Base-by-base conservation (phyloP, 1,140 invertebrate species). In the Bathynomus jamesi region DNA sequence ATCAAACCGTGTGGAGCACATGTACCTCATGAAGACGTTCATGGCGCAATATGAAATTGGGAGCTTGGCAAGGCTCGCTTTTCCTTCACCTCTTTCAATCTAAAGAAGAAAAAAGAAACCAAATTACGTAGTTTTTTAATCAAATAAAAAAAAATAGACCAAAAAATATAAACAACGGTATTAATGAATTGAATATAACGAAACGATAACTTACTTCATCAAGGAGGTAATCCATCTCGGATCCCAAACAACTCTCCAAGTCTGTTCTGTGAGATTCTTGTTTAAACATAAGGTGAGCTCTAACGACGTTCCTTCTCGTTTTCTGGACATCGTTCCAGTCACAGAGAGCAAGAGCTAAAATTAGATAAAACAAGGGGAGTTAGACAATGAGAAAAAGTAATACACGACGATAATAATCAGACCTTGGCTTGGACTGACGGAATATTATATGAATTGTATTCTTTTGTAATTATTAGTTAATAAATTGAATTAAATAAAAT, bases 311-410 rank as follows among this genome's bases (percentile, higher is more conserved):
- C 28, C 93, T 83, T 28, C 92, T 85, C 0, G 85, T 86, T 72
- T 90, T 89, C 78, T 95, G 93, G 0, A 93, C 81, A 1, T 90
- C 87, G 0, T 90, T 91, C 91, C 91, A 94, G 79, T 94, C 89
- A 80, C 91, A 92, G 60, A 94, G 87, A 11, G 92, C 92, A 65
- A 95, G 81, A 70, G 92, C 92, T 94, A 85, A 69, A 85, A 83
- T 81, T 83, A 83, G 83, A 11, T 61, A 62, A 29, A 62, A 60
- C 69, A 64, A 53, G 21, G 64, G 40, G 2, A 53, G 40, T 53
- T 53, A 2, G 13, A 2, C 21, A 5, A 53, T 53, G 5, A 53
- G 2, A 53, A 53, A 17, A 17, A 5, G 13, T 3, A 53, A 53
- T 53, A 53, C n/a, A n/a, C n/a, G n/a, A n/a, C n/a, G n/a, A n/a